Evolutionary conservation across 2,797 vertebrate species (phyloP), one percentile per base, ranked within the genome.

Genomic region (Rhynchotus rufescens): DNA sequence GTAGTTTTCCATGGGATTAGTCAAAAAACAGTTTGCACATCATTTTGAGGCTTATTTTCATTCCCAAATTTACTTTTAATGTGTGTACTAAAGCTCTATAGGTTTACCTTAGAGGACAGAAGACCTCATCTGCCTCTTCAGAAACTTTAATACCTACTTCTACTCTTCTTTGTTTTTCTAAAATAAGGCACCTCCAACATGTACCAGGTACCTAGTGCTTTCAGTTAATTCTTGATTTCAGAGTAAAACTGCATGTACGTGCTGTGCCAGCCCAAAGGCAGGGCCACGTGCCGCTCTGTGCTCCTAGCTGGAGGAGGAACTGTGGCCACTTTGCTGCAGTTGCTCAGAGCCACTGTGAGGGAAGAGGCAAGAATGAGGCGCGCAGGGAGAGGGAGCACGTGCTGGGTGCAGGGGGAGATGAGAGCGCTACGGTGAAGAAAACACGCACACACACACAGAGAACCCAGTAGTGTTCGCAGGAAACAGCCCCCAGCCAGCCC

Each of bases 331-430:
- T 71, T 85, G 77, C 67, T 87, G 85, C 73, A 86, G 80, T 12
- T 91, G 66, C 82, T 81, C 59, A 59, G n/a, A 88, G 59, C 22
- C 62, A 47, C 87, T 80, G 72, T 45, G 91, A 89, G 62, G 89
- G 80, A 86, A 94, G 93, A 95, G 71, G 80, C 62, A 90, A 90
- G 92, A 94, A 92, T 4, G 49, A 94, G 90, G 94, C 76, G 91
- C 4, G 49, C 54, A 68, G 65, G 73, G 68, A 89, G 82, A 73
- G 66, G 34, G 38, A 92, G 73, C 73, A 92, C 6, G 2, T 81
- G 68, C 54, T 3, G 3, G 34, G 80, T 81, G 76, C 68, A 66
- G 47, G 23, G 64, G 40, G 61, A 45, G 51, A 80, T 1, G 9
- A 0, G 28, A 40, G 15, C 69, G 26, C 80, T 69, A 56, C 69